Conservation (phyloP, 2,888 invertebrate genomes). For the Fabriciana adippe region DNA sequence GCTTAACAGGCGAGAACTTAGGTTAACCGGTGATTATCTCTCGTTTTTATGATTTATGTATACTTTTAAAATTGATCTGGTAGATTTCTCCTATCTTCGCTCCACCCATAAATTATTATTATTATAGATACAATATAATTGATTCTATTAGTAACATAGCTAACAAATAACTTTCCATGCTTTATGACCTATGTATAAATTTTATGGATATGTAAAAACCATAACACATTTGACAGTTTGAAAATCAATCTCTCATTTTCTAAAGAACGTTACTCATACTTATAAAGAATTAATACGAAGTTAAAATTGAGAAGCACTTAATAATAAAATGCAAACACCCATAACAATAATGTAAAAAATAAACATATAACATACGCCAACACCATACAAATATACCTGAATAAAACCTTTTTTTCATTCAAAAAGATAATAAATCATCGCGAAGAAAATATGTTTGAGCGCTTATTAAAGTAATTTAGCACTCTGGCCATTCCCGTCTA, state of each 20-base stretch:
- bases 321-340: not conserved
- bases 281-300: too few relatives aligned
- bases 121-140: too few relatives aligned
- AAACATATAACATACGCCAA: not conserved
- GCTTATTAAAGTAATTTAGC: slow-evolving; percentile 56
- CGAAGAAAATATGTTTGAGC: slow-evolving; percentile 38
- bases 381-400: not conserved
- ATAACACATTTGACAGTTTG: too few relatives aligned
- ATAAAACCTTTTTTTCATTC: slow-evolving; percentile 19
- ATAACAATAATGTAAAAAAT: slow-evolving; percentile 5
- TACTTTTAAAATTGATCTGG: slow-evolving; percentile 41
- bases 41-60: slow-evolving; percentile 73
- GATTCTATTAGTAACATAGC: too few relatives aligned
- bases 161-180: too few relatives aligned
- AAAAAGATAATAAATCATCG: slow-evolving; percentile 36
- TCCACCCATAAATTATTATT: not conserved
- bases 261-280: too few relatives aligned
- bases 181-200: too few relatives aligned
- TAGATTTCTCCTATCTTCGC: not conserved
- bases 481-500: slow-evolving; percentile 51
- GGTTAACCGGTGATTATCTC: slow-evolving; percentile 77
- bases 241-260: too few relatives aligned
- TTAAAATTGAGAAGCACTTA: too few relatives aligned
- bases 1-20: slow-evolving; percentile 81
- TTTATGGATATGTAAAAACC: too few relatives aligned